phyloP scores from a whole-genome alignment of 1,140 invertebrate species.

The Doryteuthis pealeii region DNA sequence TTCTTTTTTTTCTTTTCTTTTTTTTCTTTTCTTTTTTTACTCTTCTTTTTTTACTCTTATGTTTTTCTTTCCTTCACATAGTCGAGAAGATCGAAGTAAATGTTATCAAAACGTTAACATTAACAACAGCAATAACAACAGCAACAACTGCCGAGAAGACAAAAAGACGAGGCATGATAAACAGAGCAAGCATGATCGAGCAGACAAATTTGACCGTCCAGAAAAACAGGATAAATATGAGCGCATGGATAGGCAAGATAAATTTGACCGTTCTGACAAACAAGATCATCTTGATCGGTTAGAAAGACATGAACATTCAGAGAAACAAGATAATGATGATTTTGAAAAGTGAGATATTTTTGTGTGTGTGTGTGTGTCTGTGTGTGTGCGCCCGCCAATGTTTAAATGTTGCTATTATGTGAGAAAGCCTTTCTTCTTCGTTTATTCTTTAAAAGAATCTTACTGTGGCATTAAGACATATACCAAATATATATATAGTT shows the following conservation, averaged over 20 bases:
- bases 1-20: background rate
- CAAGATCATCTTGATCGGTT: background rate
- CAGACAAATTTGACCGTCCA: background rate
- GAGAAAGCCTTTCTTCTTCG: too few species aligned
- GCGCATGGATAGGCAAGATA: background rate
- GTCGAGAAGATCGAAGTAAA: background rate
- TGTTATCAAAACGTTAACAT: background rate
- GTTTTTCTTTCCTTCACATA: background rate
- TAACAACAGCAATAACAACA: background rate
- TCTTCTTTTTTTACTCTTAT: too few species aligned
- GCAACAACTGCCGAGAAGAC: background rate
- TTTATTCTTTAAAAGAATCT: too few species aligned
- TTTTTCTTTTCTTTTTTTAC: too few species aligned
- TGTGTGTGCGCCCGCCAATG: too few species aligned
- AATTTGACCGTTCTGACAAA: background rate
- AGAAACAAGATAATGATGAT: background rate
- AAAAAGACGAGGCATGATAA: constrained; percentile 1
- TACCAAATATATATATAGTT: too few species aligned
- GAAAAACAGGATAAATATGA: constrained; percentile 5
- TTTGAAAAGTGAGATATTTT: background rate
- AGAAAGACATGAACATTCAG: background rate
- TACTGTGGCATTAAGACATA: too few species aligned
- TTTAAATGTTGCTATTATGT: too few species aligned
- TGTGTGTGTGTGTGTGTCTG: too few species aligned
- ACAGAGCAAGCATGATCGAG: background rate